phyloP scores from a whole-genome alignment of 2,797 vertebrate genomes.

The Anguilla marmorata region DNA sequence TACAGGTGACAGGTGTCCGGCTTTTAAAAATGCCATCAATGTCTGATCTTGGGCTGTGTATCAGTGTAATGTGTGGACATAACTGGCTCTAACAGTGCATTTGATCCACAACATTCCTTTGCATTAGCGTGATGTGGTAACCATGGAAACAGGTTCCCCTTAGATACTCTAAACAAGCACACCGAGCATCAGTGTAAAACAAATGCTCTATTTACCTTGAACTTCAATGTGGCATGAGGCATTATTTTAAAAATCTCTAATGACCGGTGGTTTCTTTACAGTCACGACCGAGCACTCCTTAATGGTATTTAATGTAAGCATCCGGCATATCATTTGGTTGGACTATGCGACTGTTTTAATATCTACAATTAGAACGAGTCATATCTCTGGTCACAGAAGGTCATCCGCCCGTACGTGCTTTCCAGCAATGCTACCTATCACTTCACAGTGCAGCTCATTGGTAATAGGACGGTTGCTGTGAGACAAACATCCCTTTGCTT shows the following conservation, averaged over 20 bases:
- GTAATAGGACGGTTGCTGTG: neutral
- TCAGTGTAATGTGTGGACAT: neutral
- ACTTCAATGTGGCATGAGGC: neutral
- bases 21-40: neutral
- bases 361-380: constrained; percentile 6
- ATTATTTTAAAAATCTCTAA: neutral
- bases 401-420: neutral
- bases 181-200: neutral
- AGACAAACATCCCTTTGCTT: neutral
- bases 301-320: neutral
- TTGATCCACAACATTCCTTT: constrained; percentile 1
- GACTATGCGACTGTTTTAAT: neutral
- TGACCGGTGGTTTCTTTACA: neutral
- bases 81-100: neutral
- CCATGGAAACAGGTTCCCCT: constrained; percentile 5
- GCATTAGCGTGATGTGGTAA: constrained; percentile 15
- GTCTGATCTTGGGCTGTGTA: neutral
- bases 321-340: neutral
- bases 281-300: neutral
- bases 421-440: neutral
- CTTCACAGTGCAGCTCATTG: neutral
- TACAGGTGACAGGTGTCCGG: neutral
- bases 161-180: neutral
- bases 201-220: constrained; percentile 4
- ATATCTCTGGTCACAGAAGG: neutral